Percentiles rank a stretch among this genome's conserved stretches.
Evolutionary conservation across 2,113 vertebrate species (phyloP).

Genomic region (Calonectris borealis): DNA sequence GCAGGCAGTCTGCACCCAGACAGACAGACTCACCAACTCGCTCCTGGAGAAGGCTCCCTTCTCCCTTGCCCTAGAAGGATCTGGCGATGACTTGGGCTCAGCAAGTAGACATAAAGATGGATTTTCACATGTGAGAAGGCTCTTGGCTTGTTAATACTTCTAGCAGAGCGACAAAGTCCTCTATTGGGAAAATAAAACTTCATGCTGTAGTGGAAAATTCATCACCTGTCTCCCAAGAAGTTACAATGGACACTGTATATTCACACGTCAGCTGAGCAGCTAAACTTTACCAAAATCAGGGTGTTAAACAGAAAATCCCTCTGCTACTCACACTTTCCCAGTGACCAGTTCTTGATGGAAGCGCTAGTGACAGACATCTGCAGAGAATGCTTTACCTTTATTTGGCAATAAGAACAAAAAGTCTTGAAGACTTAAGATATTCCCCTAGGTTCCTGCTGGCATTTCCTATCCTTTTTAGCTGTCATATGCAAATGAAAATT

Average conservation of each 20-base stretch:
- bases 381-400: not conserved
- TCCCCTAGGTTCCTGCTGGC: not conserved
- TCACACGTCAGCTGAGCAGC: not conserved
- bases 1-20: not conserved
- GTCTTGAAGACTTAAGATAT: not conserved
- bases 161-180: not conserved
- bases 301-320: slow-evolving; percentile 45
- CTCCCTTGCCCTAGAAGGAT: not conserved
- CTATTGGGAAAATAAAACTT: not conserved
- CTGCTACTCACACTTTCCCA: not conserved
- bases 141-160: not conserved
- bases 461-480: not conserved
- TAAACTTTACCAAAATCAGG: not conserved
- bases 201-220: not conserved
- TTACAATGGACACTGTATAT: not conserved
- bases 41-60: not conserved
- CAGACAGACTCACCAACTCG: not conserved
- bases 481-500: not conserved
- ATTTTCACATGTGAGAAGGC: not conserved
- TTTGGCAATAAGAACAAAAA: not conserved
- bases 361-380: not conserved
- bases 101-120: not conserved
- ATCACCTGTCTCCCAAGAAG: not conserved
- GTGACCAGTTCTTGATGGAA: not conserved
- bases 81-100: not conserved